Base-by-base conservation (phyloP, 2,797 vertebrate species). In the Enteromius anoplus region DNA sequence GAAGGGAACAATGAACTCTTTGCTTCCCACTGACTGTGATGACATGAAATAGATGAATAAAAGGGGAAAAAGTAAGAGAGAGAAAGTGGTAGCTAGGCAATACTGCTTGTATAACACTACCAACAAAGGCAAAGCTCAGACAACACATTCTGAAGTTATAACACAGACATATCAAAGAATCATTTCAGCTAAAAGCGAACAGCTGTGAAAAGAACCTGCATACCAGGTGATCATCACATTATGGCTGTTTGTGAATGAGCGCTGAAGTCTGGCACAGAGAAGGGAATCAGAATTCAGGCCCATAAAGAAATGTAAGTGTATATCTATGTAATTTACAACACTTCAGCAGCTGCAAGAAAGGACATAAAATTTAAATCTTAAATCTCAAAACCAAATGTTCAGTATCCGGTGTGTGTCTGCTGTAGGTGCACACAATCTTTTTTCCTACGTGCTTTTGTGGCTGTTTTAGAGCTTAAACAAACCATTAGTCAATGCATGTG, bases 261-360 rank as follows among this genome's bases (percentile, higher is more conserved):
- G 19, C 47, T 81, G 4, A 37, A 47, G n/a, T 64, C 47, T 62
- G 55, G 69, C 79, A 19, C 14, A 17, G 4, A 37, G 42, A 14
- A 23, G 26, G 42, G 69, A 64, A 47, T 65, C 55, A 51, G 29
- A 73, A 81, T 81, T 65, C 58, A 64, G 21, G 15, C 26, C 49
- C 78, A 69, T 79, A 45, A 23, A 60, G 15, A 76, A 51, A 65
- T 53, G 5, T 55, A 17, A 14, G 29, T 40, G n/a, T 71, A 14
- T 51, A 45, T 65, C 66, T 65, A 65, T 86, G 75, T 45, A 51
- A 82, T 84, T 82, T 80, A 82, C 75, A 87, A 26, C 62, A 62
- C 69, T 51, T 82, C 80, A 84, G 60, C 80, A 79, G 83, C 83
- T 47, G 70, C 75, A 76, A 70, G 42, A 81, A 72, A 70, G 45